Evolutionary conservation across 2,888 invertebrate genomes (phyloP), one percentile per base, ranked within the genome.

Genomic region (Zele albiditarsus): DNA sequence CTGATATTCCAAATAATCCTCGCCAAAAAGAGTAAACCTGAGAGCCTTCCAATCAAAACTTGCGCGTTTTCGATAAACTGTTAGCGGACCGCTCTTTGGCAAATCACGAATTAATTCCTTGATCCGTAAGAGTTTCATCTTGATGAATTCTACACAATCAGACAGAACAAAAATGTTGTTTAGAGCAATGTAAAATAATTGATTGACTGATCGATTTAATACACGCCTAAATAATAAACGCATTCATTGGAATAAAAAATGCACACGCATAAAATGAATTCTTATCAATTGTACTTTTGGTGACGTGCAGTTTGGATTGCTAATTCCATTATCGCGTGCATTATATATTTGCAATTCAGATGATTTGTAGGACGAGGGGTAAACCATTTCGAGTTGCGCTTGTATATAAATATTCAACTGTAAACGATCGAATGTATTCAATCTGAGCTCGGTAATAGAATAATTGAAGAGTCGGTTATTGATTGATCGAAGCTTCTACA

Each of bases 1-100:
- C 93, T 97, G 96, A 76, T 94, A 92, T 86, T 92, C 92, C 42
- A 97, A 89, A 78, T 92, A 90, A 68, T 95, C 94, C 84, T 94
- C 94, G 79, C 95, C 95, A 87, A 97, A 96, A 77, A 97, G 90
- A 71, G 95, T 92, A 60, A 95, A 86, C 86, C 94, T 95, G 89
- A 98, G 91, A 78, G 92, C 92, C 89, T 96, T 97, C 96, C 97
- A 97, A 87, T 96, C 93, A 84, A 98, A 97, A 20, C 94, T 93
- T 0, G 96, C 94, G 79, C 92, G 92, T 81, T 93, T 94, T 81
- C 98, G 93, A 88, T 95, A 97, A 0, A 84, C 89, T 86, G 95
- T 95, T 80, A 98, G 90, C 8, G 97, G 96, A 75, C 96, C 95
- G 75, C 95, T 95, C 65, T 90, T 92, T 23, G 94, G 94, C 76